A percentile compares a stretch with the other conserved stretches of the same genome.
Conservation (phyloP, 2,113 vertebrate genomes). For the Dinomys branickii region DNA sequence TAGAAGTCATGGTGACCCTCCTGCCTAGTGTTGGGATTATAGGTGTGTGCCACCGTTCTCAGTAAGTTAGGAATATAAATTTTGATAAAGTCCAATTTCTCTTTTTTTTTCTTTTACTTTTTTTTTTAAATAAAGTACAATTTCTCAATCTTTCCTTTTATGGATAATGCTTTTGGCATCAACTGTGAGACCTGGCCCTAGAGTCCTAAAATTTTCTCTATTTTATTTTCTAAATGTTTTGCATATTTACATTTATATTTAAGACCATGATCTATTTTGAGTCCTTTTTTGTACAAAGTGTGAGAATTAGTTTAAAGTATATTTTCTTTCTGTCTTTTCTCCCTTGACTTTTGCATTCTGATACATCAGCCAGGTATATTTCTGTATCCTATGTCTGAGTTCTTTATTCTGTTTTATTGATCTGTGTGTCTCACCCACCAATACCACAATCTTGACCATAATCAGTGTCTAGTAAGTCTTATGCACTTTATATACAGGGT, state of each 20-base stretch:
- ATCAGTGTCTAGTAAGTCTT: not conserved
- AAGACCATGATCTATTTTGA: not conserved
- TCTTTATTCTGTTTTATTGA: not conserved
- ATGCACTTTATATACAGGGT: not conserved
- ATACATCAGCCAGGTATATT: not conserved
- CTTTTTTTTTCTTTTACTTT: too few relatives aligned
- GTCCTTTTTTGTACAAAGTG: not conserved
- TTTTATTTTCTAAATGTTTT: not conserved
- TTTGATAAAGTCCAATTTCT: not conserved
- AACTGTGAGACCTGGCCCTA: not conserved
- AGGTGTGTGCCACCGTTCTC: not conserved
- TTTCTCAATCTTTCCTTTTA: not conserved
- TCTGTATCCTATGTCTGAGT: not conserved
- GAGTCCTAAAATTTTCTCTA: not conserved
- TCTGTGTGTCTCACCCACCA: not conserved
- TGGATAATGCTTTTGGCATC: not conserved
- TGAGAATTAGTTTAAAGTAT: not conserved
- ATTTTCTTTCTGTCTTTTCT: not conserved
- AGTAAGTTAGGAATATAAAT: not conserved
- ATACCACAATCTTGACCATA: not conserved
- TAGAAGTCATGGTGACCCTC: not conserved
- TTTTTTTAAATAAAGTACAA: too few relatives aligned
- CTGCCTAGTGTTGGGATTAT: not conserved
- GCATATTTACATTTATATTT: not conserved
- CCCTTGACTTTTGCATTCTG: not conserved